These are phyloP conservation scores for Dicaeum eximium DNA, from an alignment of 2,113 vertebrate species.

Conservation along the genomic window DNA sequence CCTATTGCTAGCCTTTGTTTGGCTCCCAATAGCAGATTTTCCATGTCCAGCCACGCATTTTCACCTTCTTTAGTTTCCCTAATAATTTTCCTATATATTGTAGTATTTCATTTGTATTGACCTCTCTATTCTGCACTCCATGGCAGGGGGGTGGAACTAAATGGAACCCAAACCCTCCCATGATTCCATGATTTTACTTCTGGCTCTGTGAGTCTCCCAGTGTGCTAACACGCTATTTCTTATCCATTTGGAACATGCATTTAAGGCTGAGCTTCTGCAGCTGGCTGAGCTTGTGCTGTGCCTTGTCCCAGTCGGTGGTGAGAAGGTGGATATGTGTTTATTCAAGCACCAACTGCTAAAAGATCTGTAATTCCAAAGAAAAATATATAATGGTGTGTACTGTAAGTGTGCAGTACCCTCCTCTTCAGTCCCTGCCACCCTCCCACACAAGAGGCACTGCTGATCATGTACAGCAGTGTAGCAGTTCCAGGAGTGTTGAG, in stretches of 20 bases:
- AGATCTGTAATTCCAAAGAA: neutral
- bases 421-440: neutral
- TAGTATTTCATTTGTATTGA: neutral
- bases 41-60: neutral
- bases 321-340: neutral
- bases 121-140: neutral
- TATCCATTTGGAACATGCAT: neutral
- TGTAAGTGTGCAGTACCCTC: neutral
- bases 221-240: rapidly evolving
- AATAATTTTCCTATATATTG: neutral
- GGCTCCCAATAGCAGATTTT: neutral
- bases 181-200: neutral
- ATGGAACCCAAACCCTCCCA: neutral
- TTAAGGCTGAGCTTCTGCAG: neutral
- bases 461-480: neutral
- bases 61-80: neutral
- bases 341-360: neutral
- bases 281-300: neutral
- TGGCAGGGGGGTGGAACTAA: neutral
- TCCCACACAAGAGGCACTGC: neutral
- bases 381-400: neutral
- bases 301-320: neutral
- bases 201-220: neutral
- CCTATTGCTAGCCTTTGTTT: neutral
- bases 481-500: neutral